Base-by-base conservation (phyloP, 1,140 invertebrate genomes). In the Camponotus pennsylvanicus region DNA sequence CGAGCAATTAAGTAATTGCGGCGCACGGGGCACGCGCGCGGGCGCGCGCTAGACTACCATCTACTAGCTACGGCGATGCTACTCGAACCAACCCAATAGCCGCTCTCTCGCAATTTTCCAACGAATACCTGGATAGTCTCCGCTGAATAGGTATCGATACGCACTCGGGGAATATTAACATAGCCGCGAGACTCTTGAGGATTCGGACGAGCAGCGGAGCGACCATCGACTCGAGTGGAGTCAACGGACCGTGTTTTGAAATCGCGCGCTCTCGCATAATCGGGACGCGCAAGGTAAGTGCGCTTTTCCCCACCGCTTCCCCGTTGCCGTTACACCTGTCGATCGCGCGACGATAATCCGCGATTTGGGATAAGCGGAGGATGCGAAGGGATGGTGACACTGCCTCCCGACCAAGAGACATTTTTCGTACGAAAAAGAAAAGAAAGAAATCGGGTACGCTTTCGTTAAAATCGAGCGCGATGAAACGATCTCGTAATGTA, bases 1-100 rank as follows among this genome's bases (percentile, higher is more conserved):
- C 59, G 13, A 84, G 84, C 84, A 90, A 91, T 91, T 91, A 91
- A 88, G 89, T 88, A 86, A 90, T 86, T 86, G 78, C 84, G 40
- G 61, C 79, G 75, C 69, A 27, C 13, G 37, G 6, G 4, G 21
- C 42, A 40, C 34, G 80, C 42, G 40, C 52, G 52, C 11, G 32
- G 11, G 49, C 70, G 49, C 49, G 40, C 40, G 37, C 69, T 83
- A 61, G 69, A 57, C 67, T 80, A 42, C 21, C 40, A 63, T 63
- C 55, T 55, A 18, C 55, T 55, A 18, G 13, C 45, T 83, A 73
- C 67, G 40, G 69, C 55, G 40, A 83, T 71, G 69, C 11, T 49
- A 73, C 79, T 83, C 79, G 18, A 52, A 69, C 49, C 64, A 52
- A 69, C 49, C 64, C 64, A 59, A 83, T 73, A 73, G 69, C 18